phyloP scores from a whole-genome alignment of 1,140 invertebrate species.

The Drosophila carrolli region DNA sequence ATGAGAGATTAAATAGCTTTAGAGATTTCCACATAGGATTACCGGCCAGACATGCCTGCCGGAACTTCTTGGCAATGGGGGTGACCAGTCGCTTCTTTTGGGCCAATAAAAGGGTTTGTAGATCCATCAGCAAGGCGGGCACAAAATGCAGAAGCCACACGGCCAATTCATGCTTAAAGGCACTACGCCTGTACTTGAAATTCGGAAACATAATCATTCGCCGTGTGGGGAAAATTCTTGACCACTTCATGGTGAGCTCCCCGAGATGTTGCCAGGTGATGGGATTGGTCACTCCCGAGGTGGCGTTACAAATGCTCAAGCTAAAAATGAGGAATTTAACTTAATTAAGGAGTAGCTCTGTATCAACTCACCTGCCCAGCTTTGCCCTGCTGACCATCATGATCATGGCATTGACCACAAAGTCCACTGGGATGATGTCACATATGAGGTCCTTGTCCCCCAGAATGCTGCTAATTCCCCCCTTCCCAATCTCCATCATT shows the following conservation, averaged over 20 bases:
- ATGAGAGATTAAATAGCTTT: no score
- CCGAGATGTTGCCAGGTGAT: conserved; percentile 93
- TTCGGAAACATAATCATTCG: conserved; percentile 95
- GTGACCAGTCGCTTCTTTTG: conserved; percentile 94
- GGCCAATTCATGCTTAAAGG: conserved; percentile 89
- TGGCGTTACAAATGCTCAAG: conserved; percentile 94
- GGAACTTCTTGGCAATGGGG: conserved; percentile 92
- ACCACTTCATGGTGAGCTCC: conserved; percentile 88
- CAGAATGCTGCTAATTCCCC: conserved; percentile 93
- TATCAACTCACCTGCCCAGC: conserved; percentile 53
- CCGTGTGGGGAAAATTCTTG: conserved; percentile 90
- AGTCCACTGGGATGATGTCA: conserved; percentile 96
- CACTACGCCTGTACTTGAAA: conserved; percentile 91
- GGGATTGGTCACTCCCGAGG: conserved; percentile 93
- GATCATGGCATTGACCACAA: conserved; percentile 95
- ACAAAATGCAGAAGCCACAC: conserved; percentile 90
- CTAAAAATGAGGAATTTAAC: conserved; percentile 23
- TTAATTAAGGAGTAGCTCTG: background rate
- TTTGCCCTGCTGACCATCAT: conserved; percentile 88
- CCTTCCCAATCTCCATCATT: conserved; percentile 93
- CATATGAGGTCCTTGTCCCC: conserved; percentile 90
- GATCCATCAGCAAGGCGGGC: conserved; percentile 92
- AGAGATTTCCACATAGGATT: fast-evolving
- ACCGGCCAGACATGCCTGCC: conserved; percentile 89
- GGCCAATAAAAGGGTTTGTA: conserved; percentile 86